Conservation (phyloP, 2,113 vertebrate genomes). For the Felis chaus region DNA sequence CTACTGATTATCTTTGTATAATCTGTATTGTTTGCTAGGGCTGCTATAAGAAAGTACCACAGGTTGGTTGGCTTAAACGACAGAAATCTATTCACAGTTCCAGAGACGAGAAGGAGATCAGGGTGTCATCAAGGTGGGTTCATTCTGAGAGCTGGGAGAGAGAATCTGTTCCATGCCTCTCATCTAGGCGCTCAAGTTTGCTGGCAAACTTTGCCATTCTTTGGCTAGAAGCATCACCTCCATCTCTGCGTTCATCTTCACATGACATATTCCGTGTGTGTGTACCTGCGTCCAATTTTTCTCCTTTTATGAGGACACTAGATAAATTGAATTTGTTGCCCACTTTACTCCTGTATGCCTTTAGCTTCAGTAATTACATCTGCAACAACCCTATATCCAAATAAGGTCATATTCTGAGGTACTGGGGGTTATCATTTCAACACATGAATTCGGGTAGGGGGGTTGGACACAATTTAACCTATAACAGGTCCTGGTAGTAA, state of each 20-base stretch:
- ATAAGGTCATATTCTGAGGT: neutral
- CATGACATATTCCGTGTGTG: neutral
- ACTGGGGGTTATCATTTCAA: neutral
- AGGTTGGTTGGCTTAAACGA: neutral
- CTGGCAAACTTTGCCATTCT: neutral
- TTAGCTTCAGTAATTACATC: neutral
- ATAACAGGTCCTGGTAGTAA: neutral
- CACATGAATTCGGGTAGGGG: neutral
- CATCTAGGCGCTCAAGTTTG: neutral
- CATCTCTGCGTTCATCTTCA: neutral
- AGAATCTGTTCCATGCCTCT: neutral
- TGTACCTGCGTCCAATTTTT: neutral
- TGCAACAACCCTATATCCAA: neutral
- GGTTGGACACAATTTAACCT: neutral
- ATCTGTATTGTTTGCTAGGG: neutral
- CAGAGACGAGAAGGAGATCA: neutral
- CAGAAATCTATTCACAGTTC: neutral
- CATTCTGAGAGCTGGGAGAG: neutral
- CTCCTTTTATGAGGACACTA: too few species aligned
- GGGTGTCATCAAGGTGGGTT: neutral
- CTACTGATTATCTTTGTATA: neutral
- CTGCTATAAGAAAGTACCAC: neutral
- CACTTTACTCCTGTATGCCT: too few species aligned
- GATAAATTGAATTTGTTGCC: too few species aligned
- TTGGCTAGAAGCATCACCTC: neutral